Percentiles rank a stretch among this genome's conserved stretches.
Conservation (phyloP, 2,113 vertebrate genomes). For the Calidris pugnax region DNA sequence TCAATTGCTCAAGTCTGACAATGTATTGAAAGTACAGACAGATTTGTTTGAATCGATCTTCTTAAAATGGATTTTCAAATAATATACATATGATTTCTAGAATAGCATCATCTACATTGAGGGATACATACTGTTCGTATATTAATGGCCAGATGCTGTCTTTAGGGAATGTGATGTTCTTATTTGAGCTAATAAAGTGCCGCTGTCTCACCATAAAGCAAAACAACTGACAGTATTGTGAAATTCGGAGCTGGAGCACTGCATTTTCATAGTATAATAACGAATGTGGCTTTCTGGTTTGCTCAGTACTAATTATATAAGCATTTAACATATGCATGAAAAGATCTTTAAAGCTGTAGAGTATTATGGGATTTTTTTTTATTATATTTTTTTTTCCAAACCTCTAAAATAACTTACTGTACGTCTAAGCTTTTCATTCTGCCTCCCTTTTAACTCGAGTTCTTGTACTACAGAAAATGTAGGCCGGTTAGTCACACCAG, state of each 20-base stretch:
- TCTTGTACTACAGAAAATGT: slow-evolving; percentile 97
- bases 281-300: slow-evolving; percentile 79
- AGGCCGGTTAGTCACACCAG: slow-evolving; percentile 95
- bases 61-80: not conserved
- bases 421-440: slow-evolving; percentile 44
- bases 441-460: slow-evolving; percentile 79
- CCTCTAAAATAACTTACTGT: slow-evolving; percentile 72
- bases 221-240: slow-evolving; percentile 35
- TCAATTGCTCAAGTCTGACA: not conserved
- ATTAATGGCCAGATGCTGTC: slow-evolving; percentile 75
- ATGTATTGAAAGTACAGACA: slow-evolving; percentile 38
- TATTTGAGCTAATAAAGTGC: slow-evolving; percentile 53
- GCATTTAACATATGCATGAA: slow-evolving; percentile 82
- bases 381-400: not conserved
- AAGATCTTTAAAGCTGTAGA: slow-evolving; percentile 66
- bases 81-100: not conserved
- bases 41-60: slow-evolving; percentile 51
- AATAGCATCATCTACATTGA: not conserved
- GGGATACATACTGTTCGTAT: slow-evolving; percentile 17
- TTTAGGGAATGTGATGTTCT: slow-evolving; percentile 76
- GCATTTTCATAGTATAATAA: slow-evolving; percentile 73
- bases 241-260: slow-evolving; percentile 81
- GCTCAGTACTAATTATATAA: slow-evolving; percentile 79
- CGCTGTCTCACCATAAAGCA: slow-evolving; percentile 43
- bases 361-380: slow-evolving; percentile 21